Conservation (phyloP, 2,113 vertebrate species). For the Tympanuchus pallidicinctus region DNA sequence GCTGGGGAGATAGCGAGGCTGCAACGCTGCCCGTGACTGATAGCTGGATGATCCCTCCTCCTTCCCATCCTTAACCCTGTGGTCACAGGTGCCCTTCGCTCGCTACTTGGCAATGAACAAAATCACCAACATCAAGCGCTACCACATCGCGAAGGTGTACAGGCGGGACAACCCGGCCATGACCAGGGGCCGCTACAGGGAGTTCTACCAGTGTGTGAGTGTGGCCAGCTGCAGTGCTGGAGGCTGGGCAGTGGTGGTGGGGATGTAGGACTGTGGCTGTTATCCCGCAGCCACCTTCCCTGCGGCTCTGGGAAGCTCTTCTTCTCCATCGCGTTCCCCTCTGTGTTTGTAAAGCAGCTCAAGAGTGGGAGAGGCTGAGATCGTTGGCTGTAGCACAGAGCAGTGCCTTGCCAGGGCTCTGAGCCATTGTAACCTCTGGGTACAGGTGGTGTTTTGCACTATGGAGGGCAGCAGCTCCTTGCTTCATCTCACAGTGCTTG, state of each 20-base stretch:
- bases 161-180: slow-evolving; percentile 89
- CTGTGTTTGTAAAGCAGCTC: background rate
- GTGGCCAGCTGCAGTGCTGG: background rate
- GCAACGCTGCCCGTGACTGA: background rate
- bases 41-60: background rate
- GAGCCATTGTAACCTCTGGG: background rate
- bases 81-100: slow-evolving; percentile 92
- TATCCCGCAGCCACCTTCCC: background rate
- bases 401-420: background rate
- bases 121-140: slow-evolving; percentile 92
- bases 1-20: background rate
- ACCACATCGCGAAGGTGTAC: slow-evolving; percentile 95
- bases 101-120: slow-evolving; percentile 97
- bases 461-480: background rate
- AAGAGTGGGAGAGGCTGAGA: background rate
- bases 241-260: background rate
- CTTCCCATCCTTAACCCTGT: slow-evolving; percentile 74
- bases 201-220: slow-evolving; percentile 96
- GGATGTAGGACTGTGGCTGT: accelerated
- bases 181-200: slow-evolving; percentile 92
- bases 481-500: background rate
- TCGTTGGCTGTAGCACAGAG: accelerated
- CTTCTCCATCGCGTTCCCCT: accelerated
- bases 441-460: background rate
- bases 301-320: background rate